Evolutionary conservation across 2,113 vertebrate species (phyloP).

Genomic region (Nibea albiflora): DNA sequence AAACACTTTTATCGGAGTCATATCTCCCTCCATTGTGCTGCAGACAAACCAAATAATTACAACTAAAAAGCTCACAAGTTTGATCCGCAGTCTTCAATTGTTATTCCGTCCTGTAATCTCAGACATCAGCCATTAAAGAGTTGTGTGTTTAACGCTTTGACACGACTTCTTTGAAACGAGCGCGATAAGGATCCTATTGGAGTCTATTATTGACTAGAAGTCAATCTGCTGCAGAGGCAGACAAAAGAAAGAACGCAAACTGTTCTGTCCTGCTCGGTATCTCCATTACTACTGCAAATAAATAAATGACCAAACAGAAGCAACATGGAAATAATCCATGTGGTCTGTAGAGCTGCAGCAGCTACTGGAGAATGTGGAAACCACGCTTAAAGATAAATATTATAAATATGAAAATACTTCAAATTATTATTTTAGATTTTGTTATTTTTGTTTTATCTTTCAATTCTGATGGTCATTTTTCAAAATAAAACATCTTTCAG

Average conservation of each 20-base stretch:
- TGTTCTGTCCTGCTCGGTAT: background rate
- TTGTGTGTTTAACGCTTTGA: constrained; percentile 42
- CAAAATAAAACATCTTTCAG: too few species aligned
- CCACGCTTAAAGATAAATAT: too few species aligned
- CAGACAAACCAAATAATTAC: constrained; percentile 70
- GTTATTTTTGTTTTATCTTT: too few species aligned
- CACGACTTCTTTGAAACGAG: constrained; percentile 53
- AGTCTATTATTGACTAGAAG: constrained; percentile 38
- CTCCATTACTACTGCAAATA: background rate
- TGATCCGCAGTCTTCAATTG: constrained; percentile 60
- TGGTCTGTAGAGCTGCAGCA: background rate
- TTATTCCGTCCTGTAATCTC: constrained; percentile 67
- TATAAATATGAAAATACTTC: too few species aligned
- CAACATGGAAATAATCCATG: background rate
- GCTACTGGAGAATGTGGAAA: too few species aligned
- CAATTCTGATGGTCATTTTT: too few species aligned
- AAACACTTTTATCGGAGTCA: constrained; percentile 76
- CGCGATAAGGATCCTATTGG: constrained; percentile 63
- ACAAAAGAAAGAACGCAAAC: constrained; percentile 17
- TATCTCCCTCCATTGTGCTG: constrained; percentile 75
- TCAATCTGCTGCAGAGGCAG: constrained; percentile 34
- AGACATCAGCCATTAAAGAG: constrained; percentile 54
- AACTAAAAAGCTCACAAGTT: constrained; percentile 62
- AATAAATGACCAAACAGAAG: constrained; percentile 6
- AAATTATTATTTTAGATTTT: too few species aligned